A percentile compares a stretch with the other conserved stretches of the same genome.
phyloP scores from a whole-genome alignment of 2,797 vertebrate genomes.

The Loriculus beryllinus region DNA sequence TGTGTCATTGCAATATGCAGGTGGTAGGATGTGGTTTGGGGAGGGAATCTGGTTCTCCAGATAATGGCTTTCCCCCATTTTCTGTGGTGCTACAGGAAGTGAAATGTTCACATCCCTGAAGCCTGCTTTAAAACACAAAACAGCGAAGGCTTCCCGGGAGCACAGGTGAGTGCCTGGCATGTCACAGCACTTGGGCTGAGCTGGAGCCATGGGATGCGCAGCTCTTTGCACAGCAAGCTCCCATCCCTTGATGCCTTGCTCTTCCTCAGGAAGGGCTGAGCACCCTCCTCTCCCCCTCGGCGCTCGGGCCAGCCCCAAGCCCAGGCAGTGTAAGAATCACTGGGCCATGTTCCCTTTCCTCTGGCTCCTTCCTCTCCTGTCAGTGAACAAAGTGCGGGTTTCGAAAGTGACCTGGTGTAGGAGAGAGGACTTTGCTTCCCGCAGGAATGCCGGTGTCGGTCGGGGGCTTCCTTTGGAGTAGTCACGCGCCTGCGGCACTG shows the following conservation, averaged over 20 bases:
- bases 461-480: background rate
- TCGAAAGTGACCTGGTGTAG: background rate
- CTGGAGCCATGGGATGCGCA: background rate
- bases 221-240: fast-evolving
- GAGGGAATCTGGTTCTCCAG: background rate
- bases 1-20: no score
- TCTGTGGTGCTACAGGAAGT: background rate
- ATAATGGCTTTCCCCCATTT: background rate
- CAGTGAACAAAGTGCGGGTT: constrained; percentile 44
- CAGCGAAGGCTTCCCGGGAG: no score
- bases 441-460: background rate
- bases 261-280: background rate
- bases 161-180: background rate
- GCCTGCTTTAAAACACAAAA: background rate
- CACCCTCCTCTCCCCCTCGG: background rate
- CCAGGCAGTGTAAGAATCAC: background rate
- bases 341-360: background rate
- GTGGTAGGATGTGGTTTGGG: background rate
- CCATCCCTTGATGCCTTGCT: background rate
- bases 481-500: background rate
- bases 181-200: fast-evolving
- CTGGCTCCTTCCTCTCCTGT: background rate
- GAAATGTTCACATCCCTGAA: background rate
- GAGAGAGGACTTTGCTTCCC: constrained; percentile 21
- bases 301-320: background rate